These are phyloP conservation scores for Typhlichthys subterraneus DNA, from an alignment of 2,797 vertebrate genomes.

Conservation along the genomic window DNA sequence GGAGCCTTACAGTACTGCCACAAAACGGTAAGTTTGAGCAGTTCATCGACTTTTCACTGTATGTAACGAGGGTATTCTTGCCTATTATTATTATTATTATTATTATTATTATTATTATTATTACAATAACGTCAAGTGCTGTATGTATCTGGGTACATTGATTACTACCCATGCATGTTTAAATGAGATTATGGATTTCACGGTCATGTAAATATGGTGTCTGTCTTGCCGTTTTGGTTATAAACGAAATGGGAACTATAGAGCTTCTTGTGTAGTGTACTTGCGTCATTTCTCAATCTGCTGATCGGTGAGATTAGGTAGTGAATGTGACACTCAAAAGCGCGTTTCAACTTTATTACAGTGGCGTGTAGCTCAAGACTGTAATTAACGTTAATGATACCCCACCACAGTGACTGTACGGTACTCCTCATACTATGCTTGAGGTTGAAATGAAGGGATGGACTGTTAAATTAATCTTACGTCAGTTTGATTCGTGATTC, in stretches of 20 bases:
- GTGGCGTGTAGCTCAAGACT: slow-evolving; percentile 26
- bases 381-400: slow-evolving; percentile 25
- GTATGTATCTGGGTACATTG: not conserved
- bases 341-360: slow-evolving; percentile 36
- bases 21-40: slow-evolving; percentile 38
- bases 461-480: not conserved
- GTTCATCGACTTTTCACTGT: slow-evolving; percentile 29
- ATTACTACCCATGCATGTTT: slow-evolving; percentile 2
- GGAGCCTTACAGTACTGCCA: slow-evolving; percentile 7
- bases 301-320: slow-evolving; percentile 23
- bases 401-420: not conserved
- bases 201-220: not conserved
- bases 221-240: not conserved
- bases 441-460: not conserved
- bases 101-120: slow-evolving; percentile 24
- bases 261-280: not conserved
- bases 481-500: not conserved
- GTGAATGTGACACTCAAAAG: slow-evolving; percentile 37
- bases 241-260: slow-evolving; percentile 3
- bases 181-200: slow-evolving; percentile 5
- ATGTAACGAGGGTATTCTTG: slow-evolving; percentile 3
- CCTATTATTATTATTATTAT: slow-evolving; percentile 20
- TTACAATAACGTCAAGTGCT: slow-evolving; percentile 3
- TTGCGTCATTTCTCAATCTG: slow-evolving; percentile 2
- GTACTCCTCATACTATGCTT: not conserved